A percentile compares a stretch with the other conserved stretches of the same genome.
These are phyloP conservation scores for Callimorpha dominula DNA, from an alignment of 2,888 invertebrate species.

Conservation along the genomic window DNA sequence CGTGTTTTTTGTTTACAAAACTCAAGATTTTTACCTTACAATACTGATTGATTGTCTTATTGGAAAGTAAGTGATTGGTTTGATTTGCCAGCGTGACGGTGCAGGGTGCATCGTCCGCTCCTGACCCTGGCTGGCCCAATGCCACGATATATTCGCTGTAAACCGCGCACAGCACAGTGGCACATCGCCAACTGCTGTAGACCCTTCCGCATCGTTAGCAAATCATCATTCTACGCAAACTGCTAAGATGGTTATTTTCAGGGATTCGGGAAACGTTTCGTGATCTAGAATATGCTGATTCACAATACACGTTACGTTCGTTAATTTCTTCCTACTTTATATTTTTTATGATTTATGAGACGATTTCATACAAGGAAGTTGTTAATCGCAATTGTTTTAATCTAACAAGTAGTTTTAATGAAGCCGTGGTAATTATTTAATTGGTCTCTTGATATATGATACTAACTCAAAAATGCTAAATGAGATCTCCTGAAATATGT, in stretches of 20 bases:
- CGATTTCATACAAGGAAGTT: conserved; percentile 7
- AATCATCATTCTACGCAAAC: conserved; percentile 69
- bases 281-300: conserved; percentile 44
- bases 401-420: conserved; percentile 2
- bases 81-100: conserved; percentile 63
- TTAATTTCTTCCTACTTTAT: conserved; percentile 12
- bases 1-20: conserved; percentile 31
- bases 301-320: conserved; percentile 27
- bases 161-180: conserved; percentile 62
- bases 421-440: not conserved
- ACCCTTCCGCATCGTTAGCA: conserved; percentile 82
- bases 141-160: conserved; percentile 76
- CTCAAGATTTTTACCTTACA: not conserved
- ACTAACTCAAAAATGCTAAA: conserved; percentile 1
- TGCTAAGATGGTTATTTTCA: conserved; percentile 53
- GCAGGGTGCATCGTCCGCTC: conserved; percentile 82
- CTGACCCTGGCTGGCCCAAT: conserved; percentile 86
- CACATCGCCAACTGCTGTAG: conserved; percentile 71
- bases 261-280: conserved; percentile 34
- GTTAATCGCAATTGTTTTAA: conserved; percentile 7
- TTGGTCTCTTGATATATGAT: not conserved
- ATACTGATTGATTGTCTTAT: conserved; percentile 36
- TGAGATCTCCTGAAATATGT: not conserved
- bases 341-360: not conserved
- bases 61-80: conserved; percentile 49